phyloP scores from a whole-genome alignment of 2,113 vertebrate genomes.

The Hemibates koningsi region DNA sequence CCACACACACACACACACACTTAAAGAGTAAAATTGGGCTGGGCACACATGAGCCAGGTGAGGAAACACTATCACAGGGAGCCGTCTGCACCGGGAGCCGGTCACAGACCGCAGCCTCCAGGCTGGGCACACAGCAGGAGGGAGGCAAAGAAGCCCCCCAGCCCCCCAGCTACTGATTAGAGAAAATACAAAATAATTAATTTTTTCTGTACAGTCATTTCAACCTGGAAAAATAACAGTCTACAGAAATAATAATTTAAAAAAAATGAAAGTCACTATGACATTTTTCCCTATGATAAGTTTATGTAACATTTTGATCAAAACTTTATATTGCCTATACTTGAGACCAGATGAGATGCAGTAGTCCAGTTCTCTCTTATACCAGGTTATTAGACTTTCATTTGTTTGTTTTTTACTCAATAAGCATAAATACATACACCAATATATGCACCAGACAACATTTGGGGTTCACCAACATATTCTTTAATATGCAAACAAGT shows the following conservation, averaged over 20 bases:
- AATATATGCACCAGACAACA: neutral
- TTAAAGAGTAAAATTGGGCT: too few relatives aligned
- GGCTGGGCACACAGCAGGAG: too few relatives aligned
- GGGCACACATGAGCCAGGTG: too few relatives aligned
- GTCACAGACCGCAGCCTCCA: too few relatives aligned
- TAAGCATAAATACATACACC: neutral
- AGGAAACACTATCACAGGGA: too few relatives aligned
- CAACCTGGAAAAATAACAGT: neutral
- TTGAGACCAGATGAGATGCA: neutral
- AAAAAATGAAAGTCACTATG: neutral
- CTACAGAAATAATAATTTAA: neutral
- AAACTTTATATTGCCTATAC: neutral
- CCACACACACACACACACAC: too few relatives aligned
- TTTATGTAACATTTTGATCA: neutral
- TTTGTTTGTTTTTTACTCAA: neutral
- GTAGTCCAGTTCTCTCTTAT: neutral
- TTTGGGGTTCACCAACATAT: neutral
- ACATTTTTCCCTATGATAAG: neutral
- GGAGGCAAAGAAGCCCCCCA: too few relatives aligned
- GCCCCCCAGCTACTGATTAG: neutral
- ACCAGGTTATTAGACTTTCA: neutral
- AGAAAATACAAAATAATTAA: neutral
- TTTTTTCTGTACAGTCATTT: neutral
- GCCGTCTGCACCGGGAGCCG: too few relatives aligned
- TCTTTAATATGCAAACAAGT: neutral